Base-by-base conservation (phyloP, 2,113 vertebrate species). In the Paedocypris sp. region DNA sequence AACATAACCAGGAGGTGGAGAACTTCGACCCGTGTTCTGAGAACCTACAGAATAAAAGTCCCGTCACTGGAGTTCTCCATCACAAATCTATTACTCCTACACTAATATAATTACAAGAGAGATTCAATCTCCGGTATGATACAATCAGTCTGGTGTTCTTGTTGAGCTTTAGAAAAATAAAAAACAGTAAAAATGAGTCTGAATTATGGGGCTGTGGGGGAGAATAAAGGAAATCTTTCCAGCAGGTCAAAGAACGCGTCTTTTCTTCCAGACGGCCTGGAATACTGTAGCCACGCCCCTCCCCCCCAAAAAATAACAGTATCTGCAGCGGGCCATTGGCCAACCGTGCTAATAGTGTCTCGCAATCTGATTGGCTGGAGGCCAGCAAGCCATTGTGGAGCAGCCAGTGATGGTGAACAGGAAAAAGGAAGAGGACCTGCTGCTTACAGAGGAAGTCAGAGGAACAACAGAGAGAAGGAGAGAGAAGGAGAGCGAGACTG, bases 1-100 rank as follows among this genome's bases (percentile, higher is more conserved):
- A 13, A 97, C 93, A 0, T 97, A 97, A 1, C 94, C 94, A 12
- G 94, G 94, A 6, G 94, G 94, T 4, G 94, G 94, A 0, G 94
- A 97, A 72, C 93, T 97, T 31, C 94, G 85, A 23, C 93, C 94
- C 0, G 90, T 86, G 78, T 83, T 95, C 85, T 93, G 93, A 63
- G 93, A 93, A 53, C 89, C 93, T 97, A 81, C 4, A 41, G 5
- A 29, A 20, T 71, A 67, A 28, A n/a, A n/a, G n/a, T n/a, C n/a
- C n/a, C n/a, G n/a, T n/a, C n/a, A n/a, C n/a, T n/a, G n/a, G n/a
- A n/a, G n/a, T n/a, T n/a, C n/a, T n/a, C n/a, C n/a, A n/a, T n/a
- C n/a, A n/a, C n/a, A n/a, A n/a, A n/a, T n/a, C n/a, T n/a, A n/a
- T n/a, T n/a, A n/a, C n/a, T n/a, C n/a, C n/a, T n/a, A n/a, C n/a